Base-by-base conservation (phyloP, 2,888 invertebrate genomes). In the Synanthedon formicaeformis region DNA sequence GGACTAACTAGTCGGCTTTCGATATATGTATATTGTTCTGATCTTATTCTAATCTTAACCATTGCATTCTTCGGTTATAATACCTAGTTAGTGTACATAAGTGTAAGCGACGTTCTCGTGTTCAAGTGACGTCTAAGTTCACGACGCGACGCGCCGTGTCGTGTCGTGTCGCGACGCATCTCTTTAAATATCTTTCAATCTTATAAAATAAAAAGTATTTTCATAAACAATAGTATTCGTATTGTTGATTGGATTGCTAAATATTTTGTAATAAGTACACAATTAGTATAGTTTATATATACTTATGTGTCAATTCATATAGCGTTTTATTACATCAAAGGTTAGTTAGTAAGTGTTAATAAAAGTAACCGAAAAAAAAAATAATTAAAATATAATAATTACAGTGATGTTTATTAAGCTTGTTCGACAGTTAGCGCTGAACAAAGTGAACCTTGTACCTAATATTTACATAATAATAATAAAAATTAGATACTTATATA, bases 291-390 rank as follows among this genome's bases (percentile, higher is more conserved):
- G 88, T 88, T 84, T 84, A 88, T 87, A 34, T 34, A 88, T 88
- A 88, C 88, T 88, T 88, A 87, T 88, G 88, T 88, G 88, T 88
- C 88, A 88, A 88, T 88, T 88, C 88, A 83, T 79, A 85, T 88
- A 88, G 87, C 83, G 71, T 88, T 88, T 88, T 88, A 88, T 82
- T 85, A 86, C 85, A 81, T 80, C 84, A 78, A 77, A 81, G 66
- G 75, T 80, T 88, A 87, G 86, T 61, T 83, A 80, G 83, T 88
- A 88, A 88, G 88, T 88, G 88, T 88, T 88, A 81, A 23, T 23
- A 23, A 80, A 79, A 66, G 73, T 84, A 82, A 80, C 75, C 75
- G 75, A 75, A 72, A 34, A 34, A 65, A 67, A 13, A 49, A 13
- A 6, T 8, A n/a, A n/a, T n/a, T n/a, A 4, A 4, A 41, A 6